Evolutionary conservation across 2,888 invertebrate genomes (phyloP).

Genomic region (Stenichneumon culpator): DNA sequence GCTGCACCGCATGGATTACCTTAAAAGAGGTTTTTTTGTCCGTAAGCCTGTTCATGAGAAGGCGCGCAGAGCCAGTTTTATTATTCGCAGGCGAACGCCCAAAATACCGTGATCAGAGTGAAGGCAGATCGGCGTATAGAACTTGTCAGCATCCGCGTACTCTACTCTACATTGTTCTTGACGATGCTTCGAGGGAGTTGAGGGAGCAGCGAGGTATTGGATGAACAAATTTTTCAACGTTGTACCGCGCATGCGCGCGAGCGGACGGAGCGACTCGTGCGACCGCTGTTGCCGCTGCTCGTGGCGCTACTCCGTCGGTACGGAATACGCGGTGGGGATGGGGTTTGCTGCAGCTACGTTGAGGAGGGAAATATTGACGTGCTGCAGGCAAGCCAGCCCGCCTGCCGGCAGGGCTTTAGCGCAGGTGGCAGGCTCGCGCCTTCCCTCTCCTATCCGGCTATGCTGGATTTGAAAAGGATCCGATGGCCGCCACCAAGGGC

Average conservation of each 20-base stretch:
- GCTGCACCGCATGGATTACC: too few relatives aligned
- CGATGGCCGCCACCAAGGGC: constrained; percentile 24
- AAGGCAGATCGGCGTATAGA: neutral
- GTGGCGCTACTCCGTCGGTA: constrained; percentile 61
- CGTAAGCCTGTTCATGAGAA: too few relatives aligned
- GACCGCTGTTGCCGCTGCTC: neutral
- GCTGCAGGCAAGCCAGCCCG: constrained; percentile 76
- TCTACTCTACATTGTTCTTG: constrained; percentile 23
- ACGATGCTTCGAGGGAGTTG: constrained; percentile 13
- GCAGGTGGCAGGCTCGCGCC: constrained; percentile 77
- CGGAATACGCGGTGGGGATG: constrained; percentile 62
- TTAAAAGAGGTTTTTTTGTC: too few relatives aligned
- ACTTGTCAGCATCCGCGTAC: constrained; percentile 6
- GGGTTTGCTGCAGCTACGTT: constrained; percentile 73
- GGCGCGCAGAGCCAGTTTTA: neutral
- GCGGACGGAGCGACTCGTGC: constrained; percentile 26
- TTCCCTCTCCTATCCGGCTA: constrained; percentile 13
- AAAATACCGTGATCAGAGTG: neutral
- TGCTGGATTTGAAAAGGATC: constrained; percentile 33
- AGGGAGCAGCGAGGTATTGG: constrained; percentile 12
- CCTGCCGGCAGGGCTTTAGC: constrained; percentile 78
- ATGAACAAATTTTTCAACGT: constrained; percentile 6
- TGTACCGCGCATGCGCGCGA: constrained; percentile 9
- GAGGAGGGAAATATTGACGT: constrained; percentile 79
- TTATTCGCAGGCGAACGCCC: neutral